Percentiles rank a stretch among this genome's conserved stretches.
Evolutionary conservation across 2,797 vertebrate genomes (phyloP).

Genomic region (Oophaga sylvatica): DNA sequence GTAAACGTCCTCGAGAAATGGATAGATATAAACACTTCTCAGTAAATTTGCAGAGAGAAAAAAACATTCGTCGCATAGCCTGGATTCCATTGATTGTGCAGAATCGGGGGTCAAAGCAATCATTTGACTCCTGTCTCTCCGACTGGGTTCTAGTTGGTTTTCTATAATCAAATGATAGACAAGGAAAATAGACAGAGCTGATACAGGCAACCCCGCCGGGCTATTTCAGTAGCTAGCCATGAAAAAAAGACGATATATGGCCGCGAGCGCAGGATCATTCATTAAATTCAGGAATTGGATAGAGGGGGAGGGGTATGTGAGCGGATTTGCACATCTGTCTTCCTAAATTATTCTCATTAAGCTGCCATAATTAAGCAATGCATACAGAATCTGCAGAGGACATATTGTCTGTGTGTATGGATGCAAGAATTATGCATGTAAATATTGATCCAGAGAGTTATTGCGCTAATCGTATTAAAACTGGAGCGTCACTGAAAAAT

Average conservation of each 20-base stretch:
- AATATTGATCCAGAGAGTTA: conserved; percentile 35
- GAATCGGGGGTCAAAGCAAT: conserved; percentile 22
- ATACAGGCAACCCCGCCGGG: neutral
- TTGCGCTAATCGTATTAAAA: conserved; percentile 40
- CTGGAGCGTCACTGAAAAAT: neutral
- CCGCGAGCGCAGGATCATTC: neutral
- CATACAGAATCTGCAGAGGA: conserved; percentile 15
- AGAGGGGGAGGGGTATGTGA: neutral
- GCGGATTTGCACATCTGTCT: conserved; percentile 36
- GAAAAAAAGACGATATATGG: conserved; percentile 2
- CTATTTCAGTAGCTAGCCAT: neutral
- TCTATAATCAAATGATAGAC: conserved; percentile 47
- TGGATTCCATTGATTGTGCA: conserved; percentile 22
- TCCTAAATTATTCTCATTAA: conserved; percentile 37
- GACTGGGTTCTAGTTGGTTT: conserved; percentile 10
- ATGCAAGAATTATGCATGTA: conserved; percentile 36
- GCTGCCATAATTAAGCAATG: conserved; percentile 36
- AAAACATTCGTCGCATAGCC: conserved; percentile 1
- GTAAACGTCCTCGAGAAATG: conserved; percentile 8
- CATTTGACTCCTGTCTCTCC: conserved; percentile 8
- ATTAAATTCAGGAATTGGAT: neutral
- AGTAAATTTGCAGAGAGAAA: conserved; percentile 8
- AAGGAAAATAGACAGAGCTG: conserved; percentile 3
- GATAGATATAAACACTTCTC: conserved; percentile 26
- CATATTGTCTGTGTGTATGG: conserved; percentile 33